Percentiles rank a stretch among this genome's conserved stretches.
These are phyloP conservation scores for Sminthurides aquaticus DNA, from an alignment of 2,888 invertebrate genomes.

Conservation along the genomic window DNA sequence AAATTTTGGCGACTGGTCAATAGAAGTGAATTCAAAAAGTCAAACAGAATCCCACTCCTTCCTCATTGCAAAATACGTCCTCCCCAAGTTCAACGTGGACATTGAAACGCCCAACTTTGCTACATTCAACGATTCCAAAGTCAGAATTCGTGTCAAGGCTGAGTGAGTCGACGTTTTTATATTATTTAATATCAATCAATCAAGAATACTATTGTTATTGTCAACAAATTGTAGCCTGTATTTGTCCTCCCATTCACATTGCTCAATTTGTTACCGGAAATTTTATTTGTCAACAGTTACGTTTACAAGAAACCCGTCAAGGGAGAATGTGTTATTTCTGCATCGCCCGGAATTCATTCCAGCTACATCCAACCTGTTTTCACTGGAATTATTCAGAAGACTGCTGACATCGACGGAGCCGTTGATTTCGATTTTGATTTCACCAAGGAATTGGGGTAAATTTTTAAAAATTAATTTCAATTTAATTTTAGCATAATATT, in stretches of 20 bases:
- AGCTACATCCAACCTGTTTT: constrained; percentile 71
- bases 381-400: constrained; percentile 54
- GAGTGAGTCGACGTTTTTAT: constrained; percentile 54
- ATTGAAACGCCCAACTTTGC: constrained; percentile 74
- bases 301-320: constrained; percentile 78
- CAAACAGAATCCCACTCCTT: constrained; percentile 64
- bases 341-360: constrained; percentile 74
- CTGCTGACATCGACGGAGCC: constrained; percentile 62
- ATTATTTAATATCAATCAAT: neutral
- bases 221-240: no score
- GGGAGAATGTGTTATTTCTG: constrained; percentile 75
- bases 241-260: no score
- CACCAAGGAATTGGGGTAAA: constrained; percentile 55
- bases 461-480: constrained; percentile 6
- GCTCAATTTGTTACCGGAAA: no score
- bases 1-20: constrained; percentile 79
- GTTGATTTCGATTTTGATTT: constrained; percentile 72
- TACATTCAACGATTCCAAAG: constrained; percentile 68
- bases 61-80: constrained; percentile 80
- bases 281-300: constrained; percentile 53
- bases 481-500: no score
- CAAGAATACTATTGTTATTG: neutral
- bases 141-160: constrained; percentile 71
- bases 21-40: constrained; percentile 60
- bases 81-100: constrained; percentile 86